phyloP scores from a whole-genome alignment of 2,113 vertebrate species.

The Thunnus maccoyii region DNA sequence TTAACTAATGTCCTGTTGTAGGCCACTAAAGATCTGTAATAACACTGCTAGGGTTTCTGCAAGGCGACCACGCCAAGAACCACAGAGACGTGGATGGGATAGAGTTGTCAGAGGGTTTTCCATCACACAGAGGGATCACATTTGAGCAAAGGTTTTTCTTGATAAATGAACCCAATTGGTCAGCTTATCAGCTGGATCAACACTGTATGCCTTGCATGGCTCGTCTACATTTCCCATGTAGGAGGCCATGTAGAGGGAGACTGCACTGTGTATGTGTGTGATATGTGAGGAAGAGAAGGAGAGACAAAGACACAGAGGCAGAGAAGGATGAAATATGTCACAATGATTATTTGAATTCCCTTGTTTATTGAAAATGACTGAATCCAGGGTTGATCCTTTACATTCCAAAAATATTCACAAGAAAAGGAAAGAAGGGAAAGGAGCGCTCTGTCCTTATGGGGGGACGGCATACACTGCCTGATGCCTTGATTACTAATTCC shows the following conservation, averaged over 20 bases:
- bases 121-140: slow-evolving; percentile 60
- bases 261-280: not conserved
- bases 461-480: slow-evolving; percentile 33
- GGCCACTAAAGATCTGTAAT: slow-evolving; percentile 75
- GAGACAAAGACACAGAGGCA: slow-evolving; percentile 16
- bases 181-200: slow-evolving; percentile 74
- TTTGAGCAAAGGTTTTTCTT: slow-evolving; percentile 70
- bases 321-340: slow-evolving; percentile 65
- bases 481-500: slow-evolving; percentile 81
- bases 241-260: slow-evolving; percentile 30
- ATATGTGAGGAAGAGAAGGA: slow-evolving; percentile 11
- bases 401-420: slow-evolving; percentile 80
- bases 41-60: slow-evolving; percentile 70
- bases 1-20: slow-evolving; percentile 74
- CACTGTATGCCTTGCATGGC: slow-evolving; percentile 56
- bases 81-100: slow-evolving; percentile 62
- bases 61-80: slow-evolving; percentile 56
- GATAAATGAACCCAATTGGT: slow-evolving; percentile 69
- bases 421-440: slow-evolving; percentile 27
- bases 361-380: slow-evolving; percentile 84
- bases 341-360: slow-evolving; percentile 81
- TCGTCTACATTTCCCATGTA: slow-evolving; percentile 57
- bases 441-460: slow-evolving; percentile 18
- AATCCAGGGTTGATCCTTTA: slow-evolving; percentile 74
- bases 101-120: slow-evolving; percentile 72